A percentile compares a stretch with the other conserved stretches of the same genome.
phyloP scores from a whole-genome alignment of 2,888 invertebrate species.

The Odontothrips loti region DNA sequence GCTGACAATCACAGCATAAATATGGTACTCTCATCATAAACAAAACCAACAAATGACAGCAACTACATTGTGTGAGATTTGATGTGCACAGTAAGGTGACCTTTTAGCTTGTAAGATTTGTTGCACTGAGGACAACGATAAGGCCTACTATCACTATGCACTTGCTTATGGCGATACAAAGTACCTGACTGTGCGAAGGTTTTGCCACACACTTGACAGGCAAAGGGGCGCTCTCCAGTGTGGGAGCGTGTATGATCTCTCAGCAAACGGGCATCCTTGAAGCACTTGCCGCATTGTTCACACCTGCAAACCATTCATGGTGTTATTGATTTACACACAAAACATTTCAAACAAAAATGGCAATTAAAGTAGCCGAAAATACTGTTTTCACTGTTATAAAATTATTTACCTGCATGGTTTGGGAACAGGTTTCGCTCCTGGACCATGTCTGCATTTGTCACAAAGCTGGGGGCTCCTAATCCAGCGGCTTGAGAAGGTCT shows the following conservation, averaged over 20 bases:
- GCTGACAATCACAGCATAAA: conserved; percentile 26
- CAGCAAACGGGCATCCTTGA: conserved; percentile 19
- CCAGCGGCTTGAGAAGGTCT: conserved; percentile 17
- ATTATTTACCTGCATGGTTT: not conserved
- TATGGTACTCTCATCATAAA: conserved; percentile 22
- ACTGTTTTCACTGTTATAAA: not conserved
- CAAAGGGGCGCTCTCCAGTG: conserved; percentile 19
- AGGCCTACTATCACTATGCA: conserved; percentile 22
- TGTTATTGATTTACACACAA: not conserved
- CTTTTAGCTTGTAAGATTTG: conserved; percentile 31
- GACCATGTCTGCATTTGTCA: conserved; percentile 23
- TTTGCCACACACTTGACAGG: conserved; percentile 13
- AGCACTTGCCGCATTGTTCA: not conserved
- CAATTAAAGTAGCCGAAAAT: no score
- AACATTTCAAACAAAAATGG: not conserved
- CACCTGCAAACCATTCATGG: not conserved
- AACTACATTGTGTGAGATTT: conserved; percentile 28
- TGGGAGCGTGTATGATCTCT: conserved; percentile 26
- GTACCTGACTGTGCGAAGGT: not conserved
- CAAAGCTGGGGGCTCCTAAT: conserved; percentile 3
- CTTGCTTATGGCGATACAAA: conserved; percentile 12
- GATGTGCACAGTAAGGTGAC: conserved; percentile 26
- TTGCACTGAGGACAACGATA: conserved; percentile 29
- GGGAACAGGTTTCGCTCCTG: not conserved
- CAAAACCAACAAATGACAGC: conserved; percentile 22